Conservation (phyloP, 2,888 invertebrate genomes). For the Myopa tessellatipennis region DNA sequence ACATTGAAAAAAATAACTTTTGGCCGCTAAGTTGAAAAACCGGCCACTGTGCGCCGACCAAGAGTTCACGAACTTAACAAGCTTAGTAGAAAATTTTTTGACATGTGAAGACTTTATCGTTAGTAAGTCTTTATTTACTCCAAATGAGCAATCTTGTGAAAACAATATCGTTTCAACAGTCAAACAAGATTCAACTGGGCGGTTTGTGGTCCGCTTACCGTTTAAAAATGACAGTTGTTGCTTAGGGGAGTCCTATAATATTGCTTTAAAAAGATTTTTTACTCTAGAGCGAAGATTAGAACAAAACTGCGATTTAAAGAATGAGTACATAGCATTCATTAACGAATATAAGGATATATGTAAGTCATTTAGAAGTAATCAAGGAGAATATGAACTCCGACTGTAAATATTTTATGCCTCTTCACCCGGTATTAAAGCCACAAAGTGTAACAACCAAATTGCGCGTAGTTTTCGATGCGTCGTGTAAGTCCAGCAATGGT, state of each 20-base stretch:
- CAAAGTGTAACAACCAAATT: conserved; percentile 30
- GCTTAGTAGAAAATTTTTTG: not conserved
- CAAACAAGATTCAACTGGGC: not conserved
- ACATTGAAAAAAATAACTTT: too few species aligned
- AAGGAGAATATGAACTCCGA: too few species aligned
- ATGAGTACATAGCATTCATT: conserved; percentile 1
- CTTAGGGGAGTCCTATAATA: too few species aligned
- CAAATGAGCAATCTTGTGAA: too few species aligned
- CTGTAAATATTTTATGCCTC: conserved; percentile 31
- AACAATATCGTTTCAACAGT: too few species aligned
- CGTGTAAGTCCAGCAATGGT: conserved; percentile 11
- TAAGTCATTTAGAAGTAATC: not conserved
- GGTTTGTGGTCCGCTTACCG: too few species aligned
- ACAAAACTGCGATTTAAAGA: not conserved
- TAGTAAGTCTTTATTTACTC: too few species aligned
- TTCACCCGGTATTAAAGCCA: conserved; percentile 28
- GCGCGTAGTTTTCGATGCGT: conserved; percentile 23
- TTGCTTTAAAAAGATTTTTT: too few species aligned
- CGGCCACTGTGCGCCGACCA: not conserved
- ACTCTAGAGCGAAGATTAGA: too few species aligned
- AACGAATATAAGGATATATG: not conserved
- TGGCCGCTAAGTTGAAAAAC: too few species aligned
- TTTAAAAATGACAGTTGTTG: too few species aligned
- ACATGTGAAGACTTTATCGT: not conserved
- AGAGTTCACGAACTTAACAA: not conserved